Base-by-base conservation (phyloP, 2,888 invertebrate species). In the Lucinisca nassula region DNA sequence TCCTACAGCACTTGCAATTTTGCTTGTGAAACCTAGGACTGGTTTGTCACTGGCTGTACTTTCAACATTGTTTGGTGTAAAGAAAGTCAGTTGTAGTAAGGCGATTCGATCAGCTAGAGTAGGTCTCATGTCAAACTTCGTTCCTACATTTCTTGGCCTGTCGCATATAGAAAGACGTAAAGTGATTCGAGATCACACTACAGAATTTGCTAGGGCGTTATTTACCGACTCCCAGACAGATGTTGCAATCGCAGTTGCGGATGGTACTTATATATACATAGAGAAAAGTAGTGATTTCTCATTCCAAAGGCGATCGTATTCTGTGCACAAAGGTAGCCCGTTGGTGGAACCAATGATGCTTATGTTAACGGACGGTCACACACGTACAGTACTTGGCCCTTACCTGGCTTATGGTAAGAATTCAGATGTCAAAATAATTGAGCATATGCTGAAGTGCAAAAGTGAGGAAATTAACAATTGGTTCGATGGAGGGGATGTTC, bases 141-240 rank as follows among this genome's bases (percentile, higher is more conserved):
- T 88, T 6, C 87, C 85, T n/a, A 6, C 40, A 14, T 67, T 85
- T 72, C 51, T 85, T 49, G 88, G 88, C 4, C 49, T 88, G 30
- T 17, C 74, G 12, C 55, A 58, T 35, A 58, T 88, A n/a, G 77
- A 86, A 14, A 30, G 85, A 14, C 74, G 84, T 17, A 72, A 81
- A 30, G 55, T 91, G 0, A 90, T 87, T 17, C 14, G 27, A n/a
- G 32, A 87, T 17, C 88, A 91, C 49, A 91, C 89, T 3, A 32
- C 84, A 4, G 78, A 73, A 21, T 55, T 91, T n/a, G 87, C 89
- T 24, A 72, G 84, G 73, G 45, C 78, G 12, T 61, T 90, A 24
- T 79, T 91, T 38, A 75, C 49, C 17, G 74, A 27, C 24, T 58
- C 40, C 32, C 4, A 67, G 67, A 37, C 6, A 17, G 35, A 67